Evolutionary conservation across 1,140 invertebrate species (phyloP).

Genomic region (Rhynchophorus ferrugineus): DNA sequence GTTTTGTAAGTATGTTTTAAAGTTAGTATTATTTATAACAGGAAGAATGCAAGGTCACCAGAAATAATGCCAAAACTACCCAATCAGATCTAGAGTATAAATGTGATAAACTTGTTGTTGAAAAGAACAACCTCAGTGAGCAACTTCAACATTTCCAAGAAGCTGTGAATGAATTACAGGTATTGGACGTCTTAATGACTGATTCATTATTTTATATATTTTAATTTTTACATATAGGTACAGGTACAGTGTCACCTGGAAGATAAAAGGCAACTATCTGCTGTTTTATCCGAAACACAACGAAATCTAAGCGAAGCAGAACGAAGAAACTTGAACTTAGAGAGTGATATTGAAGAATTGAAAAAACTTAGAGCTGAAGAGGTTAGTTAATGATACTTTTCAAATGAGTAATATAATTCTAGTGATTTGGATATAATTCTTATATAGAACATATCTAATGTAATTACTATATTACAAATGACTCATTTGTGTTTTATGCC

Average conservation of each 20-base stretch:
- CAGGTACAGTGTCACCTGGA: constrained; percentile 66
- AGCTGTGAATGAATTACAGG: constrained; percentile 64
- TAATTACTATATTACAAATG: too few species aligned
- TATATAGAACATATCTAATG: too few species aligned
- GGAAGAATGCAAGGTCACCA: constrained; percentile 71
- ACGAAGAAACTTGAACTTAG: constrained; percentile 46
- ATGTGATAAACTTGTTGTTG: constrained; percentile 61
- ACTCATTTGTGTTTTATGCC: too few species aligned
- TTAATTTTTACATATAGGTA: constrained; percentile 26
- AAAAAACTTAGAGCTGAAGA: constrained; percentile 52
- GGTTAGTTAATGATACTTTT: constrained; percentile 30
- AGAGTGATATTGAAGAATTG: constrained; percentile 52
- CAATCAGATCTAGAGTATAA: constrained; percentile 74
- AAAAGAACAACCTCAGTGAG: constrained; percentile 58
- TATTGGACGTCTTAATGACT: too few species aligned
- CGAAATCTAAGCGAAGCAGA: constrained; percentile 55
- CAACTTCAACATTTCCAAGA: constrained; percentile 69
- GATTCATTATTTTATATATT: too few species aligned
- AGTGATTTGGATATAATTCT: neutral
- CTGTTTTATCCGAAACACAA: constrained; percentile 58
- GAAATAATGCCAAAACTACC: constrained; percentile 75
- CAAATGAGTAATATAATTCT: neutral
- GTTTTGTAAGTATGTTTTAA: neutral
- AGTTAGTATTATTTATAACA: neutral
- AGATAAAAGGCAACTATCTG: constrained; percentile 64